Evolutionary conservation across 2,888 invertebrate genomes (phyloP), one percentile per base, ranked within the genome.

Genomic region (Mantis religiosa): DNA sequence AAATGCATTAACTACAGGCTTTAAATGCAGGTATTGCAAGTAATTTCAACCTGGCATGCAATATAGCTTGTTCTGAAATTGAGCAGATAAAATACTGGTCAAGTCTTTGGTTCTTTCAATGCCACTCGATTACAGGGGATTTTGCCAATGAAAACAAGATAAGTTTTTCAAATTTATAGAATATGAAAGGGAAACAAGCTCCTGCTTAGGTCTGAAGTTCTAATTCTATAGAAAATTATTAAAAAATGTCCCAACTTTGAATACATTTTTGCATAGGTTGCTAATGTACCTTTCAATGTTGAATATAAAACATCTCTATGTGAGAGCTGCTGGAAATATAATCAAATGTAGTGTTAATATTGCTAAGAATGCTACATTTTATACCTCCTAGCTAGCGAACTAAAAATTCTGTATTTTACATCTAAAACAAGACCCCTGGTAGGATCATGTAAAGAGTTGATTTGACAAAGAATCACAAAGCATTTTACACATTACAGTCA

Each of bases 31-130:
- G 82, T 47, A 83, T 34, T 88, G 88, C 54, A 81, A 88, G 83
- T 27, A 85, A 30, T n/a, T 71, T 71, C 82, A 88, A 41, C 34
- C n/a, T 34, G 82, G 82, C 87, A 82, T 82, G 82, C 41, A 87
- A 41, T 34, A 87, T 82, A 81, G 28, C 87, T 82, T 87, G 87
- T 87, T 81, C 82, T 83, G 71, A 83, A 83, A 88, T 90, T 90
- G 90, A 90, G 90, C 90, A 90, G 88, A 88, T 88, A 83, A 89
- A 90, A 90, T 90, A 89, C 89, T 89, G 89, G 88, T 90, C 88
- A 88, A 81, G 88, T 90, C 90, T 90, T 90, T 90, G 90, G 90
- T 90, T 89, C 82, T 83, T 71, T 90, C 88, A 88, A 82, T 89
- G 82, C 84, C 89, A 87, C 87, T 89, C 82, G 34, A 81, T 20